These are phyloP conservation scores for Meleagris gallopavo DNA, from an alignment of 2,113 vertebrate genomes.

Conservation along the genomic window DNA sequence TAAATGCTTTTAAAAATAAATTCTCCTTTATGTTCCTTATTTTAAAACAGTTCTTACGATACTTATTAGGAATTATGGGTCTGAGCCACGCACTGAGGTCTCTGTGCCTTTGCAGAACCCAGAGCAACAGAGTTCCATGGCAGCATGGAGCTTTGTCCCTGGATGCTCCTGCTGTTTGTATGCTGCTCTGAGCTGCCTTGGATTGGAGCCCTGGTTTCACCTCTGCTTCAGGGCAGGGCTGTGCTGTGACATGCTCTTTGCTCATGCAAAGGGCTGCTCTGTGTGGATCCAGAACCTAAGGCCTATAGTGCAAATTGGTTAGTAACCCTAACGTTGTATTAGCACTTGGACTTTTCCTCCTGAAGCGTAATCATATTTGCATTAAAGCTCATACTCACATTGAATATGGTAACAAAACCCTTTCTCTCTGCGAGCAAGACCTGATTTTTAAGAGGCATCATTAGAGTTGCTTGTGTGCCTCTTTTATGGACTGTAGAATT, in stretches of 20 bases:
- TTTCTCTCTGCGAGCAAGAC: neutral
- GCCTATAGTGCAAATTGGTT: neutral
- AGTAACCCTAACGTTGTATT: neutral
- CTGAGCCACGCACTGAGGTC: neutral
- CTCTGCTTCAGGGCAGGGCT: neutral
- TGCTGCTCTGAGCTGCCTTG: neutral
- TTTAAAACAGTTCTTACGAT: neutral
- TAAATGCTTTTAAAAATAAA: neutral
- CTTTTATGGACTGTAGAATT: neutral
- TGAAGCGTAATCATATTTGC: neutral
- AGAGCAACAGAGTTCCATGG: neutral
- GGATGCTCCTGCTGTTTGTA: slow-evolving; percentile 23
- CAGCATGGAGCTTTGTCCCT: neutral
- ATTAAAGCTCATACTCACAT: neutral
- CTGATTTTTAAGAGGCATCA: neutral
- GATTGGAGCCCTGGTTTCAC: neutral
- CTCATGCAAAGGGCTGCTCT: neutral
- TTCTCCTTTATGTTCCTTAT: neutral
- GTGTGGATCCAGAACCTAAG: neutral
- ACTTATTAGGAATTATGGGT: neutral
- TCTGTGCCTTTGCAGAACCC: neutral
- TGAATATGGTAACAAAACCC: neutral
- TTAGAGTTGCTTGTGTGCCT: neutral
- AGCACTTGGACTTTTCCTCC: neutral
- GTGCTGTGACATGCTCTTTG: neutral